Percentiles rank a stretch among this genome's conserved stretches.
These are phyloP conservation scores for Actinostola sp. DNA, from an alignment of 92 coral and sea anemone genomes.

Conservation along the genomic window DNA sequence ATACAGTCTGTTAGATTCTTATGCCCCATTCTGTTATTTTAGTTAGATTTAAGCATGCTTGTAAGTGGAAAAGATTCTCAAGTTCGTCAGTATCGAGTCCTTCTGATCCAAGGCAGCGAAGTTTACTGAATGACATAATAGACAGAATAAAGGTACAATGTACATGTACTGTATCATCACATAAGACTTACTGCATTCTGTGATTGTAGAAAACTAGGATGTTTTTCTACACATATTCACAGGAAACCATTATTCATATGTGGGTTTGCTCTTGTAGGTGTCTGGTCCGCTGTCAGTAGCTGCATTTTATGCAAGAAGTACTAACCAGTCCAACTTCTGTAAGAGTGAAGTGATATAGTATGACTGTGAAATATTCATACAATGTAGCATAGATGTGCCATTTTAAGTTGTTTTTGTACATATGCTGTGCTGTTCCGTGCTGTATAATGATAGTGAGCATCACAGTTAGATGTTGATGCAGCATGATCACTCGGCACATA, in stretches of 20 bases:
- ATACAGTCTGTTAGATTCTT: too few species aligned
- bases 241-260: background rate
- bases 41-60: background rate
- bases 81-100: conserved; percentile 1
- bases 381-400: background rate
- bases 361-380: background rate
- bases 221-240: background rate
- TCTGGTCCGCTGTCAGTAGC: conserved; percentile 95
- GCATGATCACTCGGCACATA: too few species aligned
- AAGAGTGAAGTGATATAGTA: conserved; percentile 19
- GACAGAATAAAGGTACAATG: conserved; percentile 30
- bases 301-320: conserved; percentile 94
- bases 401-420: background rate
- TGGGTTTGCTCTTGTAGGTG: conserved; percentile 47
- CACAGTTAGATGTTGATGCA: too few species aligned
- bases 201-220: background rate
- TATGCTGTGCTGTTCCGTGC: too few species aligned
- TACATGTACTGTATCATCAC: too few species aligned
- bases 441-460: too few species aligned
- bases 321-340: conserved; percentile 87
- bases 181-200: too few species aligned
- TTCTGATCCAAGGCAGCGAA: background rate
- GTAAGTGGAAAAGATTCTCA: background rate
- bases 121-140: conserved; percentile 19
- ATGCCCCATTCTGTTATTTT: background rate